Evolutionary conservation across 2,113 vertebrate species (phyloP).

Genomic region (Callopanchax toddi): DNA sequence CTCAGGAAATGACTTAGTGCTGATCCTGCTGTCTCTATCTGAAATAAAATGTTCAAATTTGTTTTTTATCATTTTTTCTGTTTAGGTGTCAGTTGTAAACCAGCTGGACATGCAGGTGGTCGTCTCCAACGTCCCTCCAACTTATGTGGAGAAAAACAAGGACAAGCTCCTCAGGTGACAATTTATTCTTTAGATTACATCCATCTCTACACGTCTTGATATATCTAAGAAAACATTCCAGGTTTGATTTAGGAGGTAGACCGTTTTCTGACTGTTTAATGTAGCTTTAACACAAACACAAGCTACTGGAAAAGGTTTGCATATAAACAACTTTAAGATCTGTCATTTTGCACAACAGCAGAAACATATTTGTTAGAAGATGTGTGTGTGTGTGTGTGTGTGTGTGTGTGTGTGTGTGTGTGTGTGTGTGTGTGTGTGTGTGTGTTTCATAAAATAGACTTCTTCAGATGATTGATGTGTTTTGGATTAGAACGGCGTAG

Average conservation of each 20-base stretch:
- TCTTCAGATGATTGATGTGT: neutral
- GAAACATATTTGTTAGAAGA: too few species aligned
- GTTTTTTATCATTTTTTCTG: slow-evolving; percentile 38
- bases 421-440: too few species aligned
- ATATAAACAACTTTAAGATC: too few species aligned
- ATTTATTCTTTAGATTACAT: neutral
- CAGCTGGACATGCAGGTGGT: slow-evolving; percentile 99
- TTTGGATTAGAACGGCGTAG: neutral
- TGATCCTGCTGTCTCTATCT: too few species aligned
- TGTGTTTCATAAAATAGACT: neutral
- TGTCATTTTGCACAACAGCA: too few species aligned
- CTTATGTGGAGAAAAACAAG: slow-evolving; percentile 95
- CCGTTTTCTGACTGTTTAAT: neutral
- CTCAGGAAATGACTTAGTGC: too few species aligned
- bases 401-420: neutral
- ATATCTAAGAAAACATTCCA: neutral
- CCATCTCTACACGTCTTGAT: too few species aligned
- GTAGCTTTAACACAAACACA: neutral
- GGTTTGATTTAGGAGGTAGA: neutral
- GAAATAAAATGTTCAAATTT: neutral
- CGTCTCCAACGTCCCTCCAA: slow-evolving; percentile 95
- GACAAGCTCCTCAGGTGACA: slow-evolving; percentile 91
- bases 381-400: too few species aligned
- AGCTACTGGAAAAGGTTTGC: neutral
- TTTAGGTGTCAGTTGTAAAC: slow-evolving; percentile 96